Evolutionary conservation across 2,797 vertebrate genomes (phyloP).

Genomic region (Acrossocheilus fasciatus): DNA sequence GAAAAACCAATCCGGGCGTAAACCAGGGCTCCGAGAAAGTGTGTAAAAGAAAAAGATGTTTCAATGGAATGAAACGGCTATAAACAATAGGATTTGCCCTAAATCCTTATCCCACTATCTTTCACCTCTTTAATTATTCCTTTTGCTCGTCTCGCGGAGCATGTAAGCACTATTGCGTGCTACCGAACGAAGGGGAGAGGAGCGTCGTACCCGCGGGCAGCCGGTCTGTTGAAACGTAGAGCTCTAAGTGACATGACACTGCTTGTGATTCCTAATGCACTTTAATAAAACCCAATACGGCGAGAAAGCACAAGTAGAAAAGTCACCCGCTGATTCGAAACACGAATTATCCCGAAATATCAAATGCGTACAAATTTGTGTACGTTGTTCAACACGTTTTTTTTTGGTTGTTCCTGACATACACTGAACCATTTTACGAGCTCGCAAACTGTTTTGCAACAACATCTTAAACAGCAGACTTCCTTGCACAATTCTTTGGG

Average conservation of each 20-base stretch:
- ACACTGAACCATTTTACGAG: constrained; percentile 25
- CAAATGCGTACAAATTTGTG: constrained; percentile 54
- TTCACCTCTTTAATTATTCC: constrained; percentile 83
- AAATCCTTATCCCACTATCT: constrained; percentile 79
- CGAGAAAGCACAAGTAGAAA: constrained; percentile 63
- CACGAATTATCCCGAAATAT: constrained; percentile 49
- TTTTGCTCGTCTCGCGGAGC: constrained; percentile 81
- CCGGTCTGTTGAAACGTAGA: constrained; percentile 75
- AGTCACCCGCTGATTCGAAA: constrained; percentile 47
- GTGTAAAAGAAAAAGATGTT: constrained; percentile 64
- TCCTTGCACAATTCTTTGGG: constrained; percentile 34
- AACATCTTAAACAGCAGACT: constrained; percentile 26
- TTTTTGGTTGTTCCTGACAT: constrained; percentile 37
- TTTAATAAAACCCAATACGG: constrained; percentile 78
- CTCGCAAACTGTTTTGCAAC: constrained; percentile 27
- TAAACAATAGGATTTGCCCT: constrained; percentile 83
- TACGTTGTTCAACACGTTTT: neutral
- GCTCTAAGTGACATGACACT: constrained; percentile 81
- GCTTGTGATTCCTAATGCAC: constrained; percentile 84
- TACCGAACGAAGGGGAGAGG: constrained; percentile 64
- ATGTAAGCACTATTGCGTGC: constrained; percentile 80
- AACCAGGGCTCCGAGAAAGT: constrained; percentile 67
- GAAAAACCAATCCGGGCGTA: constrained; percentile 74
- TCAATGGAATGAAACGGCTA: constrained; percentile 79
- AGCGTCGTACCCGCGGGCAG: constrained; percentile 75